A percentile compares a stretch with the other conserved stretches of the same genome.
These are phyloP conservation scores for Dipodomys ordii DNA, from an alignment of 2,113 vertebrate genomes.

Conservation along the genomic window DNA sequence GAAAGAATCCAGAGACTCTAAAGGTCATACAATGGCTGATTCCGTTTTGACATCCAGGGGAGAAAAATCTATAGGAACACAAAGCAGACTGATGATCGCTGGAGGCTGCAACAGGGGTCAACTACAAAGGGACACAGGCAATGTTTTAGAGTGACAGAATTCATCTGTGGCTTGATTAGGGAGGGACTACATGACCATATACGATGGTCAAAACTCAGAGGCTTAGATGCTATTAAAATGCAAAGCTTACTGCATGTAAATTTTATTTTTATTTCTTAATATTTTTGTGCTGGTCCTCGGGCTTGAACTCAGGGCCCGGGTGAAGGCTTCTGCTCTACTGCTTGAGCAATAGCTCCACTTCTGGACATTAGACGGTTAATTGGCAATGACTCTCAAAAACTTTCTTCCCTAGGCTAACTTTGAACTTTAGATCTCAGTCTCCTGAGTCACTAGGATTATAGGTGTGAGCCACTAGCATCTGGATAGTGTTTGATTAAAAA, in stretches of 20 bases:
- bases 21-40: neutral
- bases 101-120: neutral
- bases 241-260: neutral
- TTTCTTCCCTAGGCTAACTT: too few species aligned
- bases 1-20: constrained; percentile 46
- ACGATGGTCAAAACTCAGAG: neutral
- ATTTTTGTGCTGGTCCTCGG: too few species aligned
- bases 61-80: constrained; percentile 2
- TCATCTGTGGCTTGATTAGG: neutral
- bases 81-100: neutral
- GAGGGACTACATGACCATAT: neutral
- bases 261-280: neutral
- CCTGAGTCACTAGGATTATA: too few species aligned
- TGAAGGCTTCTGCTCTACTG: too few species aligned
- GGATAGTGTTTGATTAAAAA: too few species aligned
- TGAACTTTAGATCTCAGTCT: too few species aligned
- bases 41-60: neutral
- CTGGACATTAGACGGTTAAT: too few species aligned
- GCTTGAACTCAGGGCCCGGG: too few species aligned
- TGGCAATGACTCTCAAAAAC: too few species aligned
- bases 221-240: neutral
- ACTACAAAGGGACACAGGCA: neutral
- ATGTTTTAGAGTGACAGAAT: neutral
- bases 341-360: too few species aligned
- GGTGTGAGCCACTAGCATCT: too few species aligned